phyloP scores from a whole-genome alignment of 1,140 invertebrate species.

The Ruditapes philippinarum region DNA sequence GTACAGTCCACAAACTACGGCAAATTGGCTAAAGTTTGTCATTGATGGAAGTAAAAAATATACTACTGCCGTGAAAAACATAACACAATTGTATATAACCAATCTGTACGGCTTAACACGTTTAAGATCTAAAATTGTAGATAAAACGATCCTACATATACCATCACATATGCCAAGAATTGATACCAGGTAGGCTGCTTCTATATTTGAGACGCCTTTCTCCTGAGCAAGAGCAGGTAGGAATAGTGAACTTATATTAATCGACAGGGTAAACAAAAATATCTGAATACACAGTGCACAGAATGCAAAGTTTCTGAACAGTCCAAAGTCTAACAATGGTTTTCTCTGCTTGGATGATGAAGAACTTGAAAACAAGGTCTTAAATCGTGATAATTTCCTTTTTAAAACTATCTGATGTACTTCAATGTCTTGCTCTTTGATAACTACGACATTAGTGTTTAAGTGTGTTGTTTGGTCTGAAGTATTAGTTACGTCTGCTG shows the following conservation, averaged over 20 bases:
- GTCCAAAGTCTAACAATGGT: slow-evolving; percentile 69
- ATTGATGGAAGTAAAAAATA: slow-evolving; percentile 74
- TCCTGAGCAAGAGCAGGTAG: slow-evolving; percentile 77
- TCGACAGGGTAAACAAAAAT: slow-evolving; percentile 76
- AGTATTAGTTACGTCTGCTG: too few relatives aligned
- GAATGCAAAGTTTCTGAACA: slow-evolving; percentile 79
- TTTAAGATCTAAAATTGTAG: slow-evolving; percentile 74
- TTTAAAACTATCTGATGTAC: not conserved
- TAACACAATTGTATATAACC: slow-evolving; percentile 74
- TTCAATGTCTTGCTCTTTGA: too few relatives aligned
- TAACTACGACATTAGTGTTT: not conserved
- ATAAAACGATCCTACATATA: slow-evolving; percentile 71
- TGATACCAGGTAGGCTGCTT: slow-evolving; percentile 75
- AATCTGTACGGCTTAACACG: slow-evolving; percentile 73
- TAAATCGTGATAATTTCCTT: slow-evolving; percentile 19
- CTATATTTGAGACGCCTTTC: slow-evolving; percentile 68
- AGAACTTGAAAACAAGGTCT: not conserved
- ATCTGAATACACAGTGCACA: slow-evolving; percentile 77
- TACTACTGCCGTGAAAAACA: slow-evolving; percentile 72
- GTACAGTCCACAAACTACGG: slow-evolving; percentile 72
- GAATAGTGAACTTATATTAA: slow-evolving; percentile 78
- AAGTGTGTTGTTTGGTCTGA: too few relatives aligned
- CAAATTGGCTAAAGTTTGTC: slow-evolving; percentile 68
- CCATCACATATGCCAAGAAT: slow-evolving; percentile 77
- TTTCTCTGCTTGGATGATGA: slow-evolving; percentile 19